Evolutionary conservation across 1,140 invertebrate genomes (phyloP), one percentile per base, ranked within the genome.

Genomic region (Lepidotrigona ventralis): DNA sequence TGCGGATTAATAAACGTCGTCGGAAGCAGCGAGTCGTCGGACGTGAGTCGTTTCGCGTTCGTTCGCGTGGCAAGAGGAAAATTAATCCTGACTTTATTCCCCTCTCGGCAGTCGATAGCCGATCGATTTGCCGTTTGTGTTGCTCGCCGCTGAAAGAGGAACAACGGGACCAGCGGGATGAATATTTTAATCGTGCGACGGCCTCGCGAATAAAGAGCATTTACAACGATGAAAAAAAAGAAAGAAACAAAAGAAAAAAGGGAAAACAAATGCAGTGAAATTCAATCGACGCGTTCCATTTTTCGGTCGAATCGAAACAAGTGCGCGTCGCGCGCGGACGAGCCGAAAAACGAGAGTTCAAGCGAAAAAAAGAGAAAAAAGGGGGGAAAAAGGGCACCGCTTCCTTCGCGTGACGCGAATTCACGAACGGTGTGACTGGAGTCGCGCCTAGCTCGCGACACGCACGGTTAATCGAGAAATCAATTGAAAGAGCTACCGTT

Each of bases 401-500:
- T 56, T 56, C 46, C 19, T 81, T 81, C 26, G 19, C 26, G 46
- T 5, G 9, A n/a, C 26, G 1, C 21, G 17, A 19, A 9, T 60
- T 29, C 39, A 46, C 39, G 39, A 46, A 46, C 39, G 39, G 39
- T 8, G 72, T 21, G 21, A 23, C 5, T 39, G 8, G 54, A 74
- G 58, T 39, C 39, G n/a, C 56, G 77, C 29, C 39, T 23, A n/a
- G n/a, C 26, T 19, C 54, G 33, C 51, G 64, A 29, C 29, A 17
- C 8, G 51, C 66, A 70, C 66, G 58, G 79, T 56, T 54, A 26
- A 23, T 63, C 53, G 33, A 64, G 53, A 70, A 70, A 58, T 77
- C 74, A 70, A 63, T 77, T n/a, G 74, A 23, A 60, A 60, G 39
- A 46, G 64, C 46, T 77, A 77, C 74, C 63, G 63, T 70, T 82